A percentile compares a stretch with the other conserved stretches of the same genome.
Conservation (phyloP, 2,113 vertebrate species). For the Vidua chalybeata region DNA sequence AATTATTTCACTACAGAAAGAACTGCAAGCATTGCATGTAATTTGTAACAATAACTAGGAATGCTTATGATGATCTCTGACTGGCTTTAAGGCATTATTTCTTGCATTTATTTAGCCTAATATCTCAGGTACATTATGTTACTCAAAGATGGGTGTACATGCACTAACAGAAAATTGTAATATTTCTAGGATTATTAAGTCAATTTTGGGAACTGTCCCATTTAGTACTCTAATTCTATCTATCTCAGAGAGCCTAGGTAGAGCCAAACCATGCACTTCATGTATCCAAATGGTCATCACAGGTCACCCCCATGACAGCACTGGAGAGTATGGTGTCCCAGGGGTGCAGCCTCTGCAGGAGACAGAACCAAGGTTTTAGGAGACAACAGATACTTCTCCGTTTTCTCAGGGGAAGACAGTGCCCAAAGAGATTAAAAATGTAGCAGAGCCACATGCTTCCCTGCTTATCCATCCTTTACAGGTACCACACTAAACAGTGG, state of each 20-base stretch:
- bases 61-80: background rate
- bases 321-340: background rate
- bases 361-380: background rate
- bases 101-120: background rate
- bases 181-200: background rate
- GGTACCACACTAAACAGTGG: background rate
- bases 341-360: background rate
- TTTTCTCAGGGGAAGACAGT: background rate
- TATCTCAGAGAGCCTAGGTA: background rate
- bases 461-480: background rate
- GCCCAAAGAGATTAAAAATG: background rate
- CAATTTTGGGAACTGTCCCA: background rate
- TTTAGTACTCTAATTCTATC: background rate
- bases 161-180: background rate
- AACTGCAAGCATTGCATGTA: background rate
- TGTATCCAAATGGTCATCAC: background rate
- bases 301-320: background rate
- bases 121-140: background rate
- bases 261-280: background rate
- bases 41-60: background rate
- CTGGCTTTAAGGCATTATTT: background rate
- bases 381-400: background rate
- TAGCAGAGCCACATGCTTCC: background rate
- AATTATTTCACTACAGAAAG: background rate
- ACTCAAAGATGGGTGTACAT: rapidly evolving